A percentile compares a stretch with the other conserved stretches of the same genome.
Evolutionary conservation across 2,888 invertebrate genomes (phyloP).

Genomic region (Mythimna lalbum): DNA sequence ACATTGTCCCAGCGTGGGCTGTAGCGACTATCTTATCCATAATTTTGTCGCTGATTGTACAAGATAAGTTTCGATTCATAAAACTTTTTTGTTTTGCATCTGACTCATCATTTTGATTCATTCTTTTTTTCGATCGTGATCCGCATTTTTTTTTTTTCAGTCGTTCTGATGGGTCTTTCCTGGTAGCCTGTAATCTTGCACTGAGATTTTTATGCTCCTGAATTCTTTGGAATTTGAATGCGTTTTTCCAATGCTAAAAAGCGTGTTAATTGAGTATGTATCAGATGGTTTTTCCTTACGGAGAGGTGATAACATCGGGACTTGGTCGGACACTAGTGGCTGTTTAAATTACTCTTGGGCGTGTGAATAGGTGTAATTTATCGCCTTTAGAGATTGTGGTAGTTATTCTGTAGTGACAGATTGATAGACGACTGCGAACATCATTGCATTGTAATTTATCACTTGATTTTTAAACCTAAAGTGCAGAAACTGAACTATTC

Average conservation of each 20-base stretch:
- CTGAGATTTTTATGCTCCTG: not conserved
- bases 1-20: slow-evolving; percentile 39
- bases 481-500: not conserved
- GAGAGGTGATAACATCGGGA: slow-evolving; percentile 27
- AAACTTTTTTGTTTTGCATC: slow-evolving; percentile 25
- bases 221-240: slow-evolving; percentile 21
- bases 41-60: slow-evolving; percentile 44
- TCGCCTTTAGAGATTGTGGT: slow-evolving; percentile 31
- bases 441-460: slow-evolving; percentile 28
- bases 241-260: slow-evolving; percentile 25
- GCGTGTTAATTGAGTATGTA: slow-evolving; percentile 35
- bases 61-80: slow-evolving; percentile 52
- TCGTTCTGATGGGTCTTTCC: slow-evolving; percentile 23
- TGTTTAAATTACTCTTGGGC: slow-evolving; percentile 23
- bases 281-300: slow-evolving; percentile 30
- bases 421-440: slow-evolving; percentile 28
- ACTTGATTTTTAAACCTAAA: slow-evolving; percentile 23
- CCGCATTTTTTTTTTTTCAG: slow-evolving; percentile 5
- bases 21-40: slow-evolving; percentile 43
- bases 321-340: slow-evolving; percentile 19
- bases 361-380: slow-evolving; percentile 47
- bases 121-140: slow-evolving; percentile 13
- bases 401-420: slow-evolving; percentile 36
- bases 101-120: slow-evolving; percentile 43
- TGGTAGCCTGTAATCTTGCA: slow-evolving; percentile 16